Evolutionary conservation across 1,140 invertebrate species (phyloP), one percentile per base, ranked within the genome.

Genomic region (Dryas iulia): DNA sequence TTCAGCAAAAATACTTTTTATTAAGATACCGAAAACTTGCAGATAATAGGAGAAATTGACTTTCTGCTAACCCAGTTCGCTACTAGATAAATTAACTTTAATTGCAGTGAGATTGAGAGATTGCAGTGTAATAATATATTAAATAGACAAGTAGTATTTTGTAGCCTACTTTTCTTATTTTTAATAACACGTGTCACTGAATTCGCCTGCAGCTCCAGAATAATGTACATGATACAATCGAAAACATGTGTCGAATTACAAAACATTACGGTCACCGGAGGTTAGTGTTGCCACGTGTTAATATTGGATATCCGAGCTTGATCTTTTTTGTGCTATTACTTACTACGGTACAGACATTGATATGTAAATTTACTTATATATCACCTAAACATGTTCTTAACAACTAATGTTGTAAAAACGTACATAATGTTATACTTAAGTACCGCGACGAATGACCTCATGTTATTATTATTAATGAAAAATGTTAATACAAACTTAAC

Each of bases 231-330:
- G 52, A 24, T 33, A 35, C n/a, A 24, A 65, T 71, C 73, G 57
- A 47, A 52, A 54, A 54, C 21, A 58, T 68, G 67, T 66, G 72
- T 77, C 39, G 74, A 77, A 76, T 82, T 66, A 78, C 78, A 82
- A 79, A 71, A 72, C 72, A 65, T 74, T 74, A 78, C 78, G 74
- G 76, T 76, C 73, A 75, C 67, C 7, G 30, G 47, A 72, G 67
- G 69, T 75, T 63, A 73, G 72, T 31, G 57, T 58, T 23, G 63
- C 58, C 30, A 68, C 31, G 58, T 59, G 58, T 14, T 21, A n/a
- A 24, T 47, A 47, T 47, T 47, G 7, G 39, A 47, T 47, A 47
- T 47, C 6, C 18, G 14, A 47, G 18, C 39, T 18, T 6, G 8
- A 21, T 8, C 18, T 18, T 21, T 47, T 47, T 47, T 7, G 2